Percentiles rank a stretch among this genome's conserved stretches.
Conservation (phyloP, 2,888 invertebrate species). For the Drosophila falleni region DNA sequence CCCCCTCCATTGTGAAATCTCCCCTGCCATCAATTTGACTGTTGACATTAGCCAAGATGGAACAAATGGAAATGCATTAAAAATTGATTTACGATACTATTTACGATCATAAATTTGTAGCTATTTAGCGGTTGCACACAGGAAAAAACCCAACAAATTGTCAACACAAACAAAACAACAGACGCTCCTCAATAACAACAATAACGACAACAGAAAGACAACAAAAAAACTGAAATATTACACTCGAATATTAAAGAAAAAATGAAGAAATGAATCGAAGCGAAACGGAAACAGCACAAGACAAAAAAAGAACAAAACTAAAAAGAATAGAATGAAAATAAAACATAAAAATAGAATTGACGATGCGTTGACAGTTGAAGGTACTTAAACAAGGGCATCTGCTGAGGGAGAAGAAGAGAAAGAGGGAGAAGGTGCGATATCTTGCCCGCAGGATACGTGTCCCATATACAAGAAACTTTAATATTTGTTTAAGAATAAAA, state of each 20-base stretch:
- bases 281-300: slow-evolving; percentile 67
- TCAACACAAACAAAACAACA: slow-evolving; percentile 57
- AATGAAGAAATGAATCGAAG: slow-evolving; percentile 38
- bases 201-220: slow-evolving; percentile 12
- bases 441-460: slow-evolving; percentile 59
- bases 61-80: slow-evolving; percentile 79
- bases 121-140: slow-evolving; percentile 79
- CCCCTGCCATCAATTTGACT: slow-evolving; percentile 50
- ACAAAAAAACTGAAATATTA: slow-evolving; percentile 78
- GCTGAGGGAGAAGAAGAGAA: neutral
- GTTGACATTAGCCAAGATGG: slow-evolving; percentile 54
- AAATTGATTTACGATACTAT: slow-evolving; percentile 78
- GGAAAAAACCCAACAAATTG: slow-evolving; percentile 71
- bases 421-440: neutral
- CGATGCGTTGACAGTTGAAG: slow-evolving; percentile 78
- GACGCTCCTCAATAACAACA: slow-evolving; percentile 50
- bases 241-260: slow-evolving; percentile 75
- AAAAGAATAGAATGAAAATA: slow-evolving; percentile 69
- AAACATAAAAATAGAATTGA: slow-evolving; percentile 82
- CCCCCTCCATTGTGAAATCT: neutral
- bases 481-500: slow-evolving; percentile 20
- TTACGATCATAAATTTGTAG: slow-evolving; percentile 80
- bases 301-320: slow-evolving; percentile 17
- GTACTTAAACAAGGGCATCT: slow-evolving; percentile 27
- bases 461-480: slow-evolving; percentile 24